phyloP scores from a whole-genome alignment of 2,797 vertebrate species.

The Mormyrops boulengeri region DNA sequence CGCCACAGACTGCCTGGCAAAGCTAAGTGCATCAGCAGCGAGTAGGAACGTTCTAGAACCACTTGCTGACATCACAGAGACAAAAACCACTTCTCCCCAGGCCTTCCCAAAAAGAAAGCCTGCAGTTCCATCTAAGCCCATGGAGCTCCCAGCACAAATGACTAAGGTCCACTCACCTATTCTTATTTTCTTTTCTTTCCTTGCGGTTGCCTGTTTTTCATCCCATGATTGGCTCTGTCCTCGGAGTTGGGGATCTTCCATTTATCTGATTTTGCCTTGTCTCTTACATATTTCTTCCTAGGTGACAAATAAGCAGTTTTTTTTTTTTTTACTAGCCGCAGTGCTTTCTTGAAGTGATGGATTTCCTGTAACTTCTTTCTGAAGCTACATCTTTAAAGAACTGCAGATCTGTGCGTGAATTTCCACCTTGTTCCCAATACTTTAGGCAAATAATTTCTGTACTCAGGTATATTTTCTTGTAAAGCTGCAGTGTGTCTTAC shows the following conservation, averaged over 20 bases:
- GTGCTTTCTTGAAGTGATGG: background rate
- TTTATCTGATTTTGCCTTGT: background rate
- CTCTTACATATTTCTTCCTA: background rate
- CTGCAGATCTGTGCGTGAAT: background rate
- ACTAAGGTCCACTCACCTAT: constrained; percentile 64
- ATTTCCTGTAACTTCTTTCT: background rate
- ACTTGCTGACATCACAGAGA: background rate
- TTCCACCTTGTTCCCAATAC: background rate
- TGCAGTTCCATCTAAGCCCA: constrained; percentile 71
- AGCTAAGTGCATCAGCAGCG: background rate
- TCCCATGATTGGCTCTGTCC: background rate
- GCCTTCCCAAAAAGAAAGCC: constrained; percentile 52
- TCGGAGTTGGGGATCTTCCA: background rate
- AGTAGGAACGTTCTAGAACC: background rate
- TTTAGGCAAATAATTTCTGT: background rate
- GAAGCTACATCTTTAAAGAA: background rate
- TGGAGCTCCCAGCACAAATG: constrained; percentile 36
- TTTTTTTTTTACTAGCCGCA: background rate
- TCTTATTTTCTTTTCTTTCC: constrained; percentile 17
- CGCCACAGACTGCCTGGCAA: background rate
- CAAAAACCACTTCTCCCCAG: background rate
- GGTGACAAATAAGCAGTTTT: background rate
- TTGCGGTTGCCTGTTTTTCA: background rate
- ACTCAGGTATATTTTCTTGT: background rate
- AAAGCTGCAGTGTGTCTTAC: background rate